Conservation (phyloP, 2,888 invertebrate species). For the Lutraria lutraria region DNA sequence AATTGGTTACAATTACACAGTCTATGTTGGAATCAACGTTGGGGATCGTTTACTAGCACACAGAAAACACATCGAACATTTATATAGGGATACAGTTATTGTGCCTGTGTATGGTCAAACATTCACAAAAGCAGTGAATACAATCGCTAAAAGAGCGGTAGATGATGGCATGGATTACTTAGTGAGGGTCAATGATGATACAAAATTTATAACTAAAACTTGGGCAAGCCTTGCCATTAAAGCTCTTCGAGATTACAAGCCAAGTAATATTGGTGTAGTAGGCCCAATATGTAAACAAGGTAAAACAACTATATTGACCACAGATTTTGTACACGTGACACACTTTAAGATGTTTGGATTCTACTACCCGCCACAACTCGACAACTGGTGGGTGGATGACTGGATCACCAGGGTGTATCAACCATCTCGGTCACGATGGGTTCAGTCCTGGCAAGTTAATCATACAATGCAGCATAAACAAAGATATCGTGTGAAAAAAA, state of each 20-base stretch:
- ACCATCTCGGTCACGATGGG: background rate
- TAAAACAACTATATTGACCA: conserved; percentile 24
- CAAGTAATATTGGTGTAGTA: conserved; percentile 23
- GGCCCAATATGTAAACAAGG: conserved; percentile 26
- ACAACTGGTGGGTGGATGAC: conserved; percentile 28
- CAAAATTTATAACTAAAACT: background rate
- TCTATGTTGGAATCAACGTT: conserved; percentile 9
- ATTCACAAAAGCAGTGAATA: conserved; percentile 15
- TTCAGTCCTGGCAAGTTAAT: background rate
- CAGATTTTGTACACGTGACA: conserved; percentile 17
- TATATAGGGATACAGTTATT: background rate
- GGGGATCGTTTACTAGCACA: background rate
- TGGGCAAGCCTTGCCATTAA: conserved; percentile 30
- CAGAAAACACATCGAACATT: background rate
- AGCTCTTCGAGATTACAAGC: no score
- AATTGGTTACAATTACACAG: background rate
- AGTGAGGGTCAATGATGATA: background rate
- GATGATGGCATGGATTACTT: conserved; percentile 31
- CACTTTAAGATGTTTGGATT: conserved; percentile 23
- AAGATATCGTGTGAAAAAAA: no score
- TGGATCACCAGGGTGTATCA: conserved; percentile 34
- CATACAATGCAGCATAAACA: background rate
- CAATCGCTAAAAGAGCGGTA: conserved; percentile 13
- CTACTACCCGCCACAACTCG: background rate
- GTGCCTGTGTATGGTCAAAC: conserved; percentile 21